phyloP scores from a whole-genome alignment of 2,113 vertebrate genomes.

The Paracyprichromis sp. region DNA sequence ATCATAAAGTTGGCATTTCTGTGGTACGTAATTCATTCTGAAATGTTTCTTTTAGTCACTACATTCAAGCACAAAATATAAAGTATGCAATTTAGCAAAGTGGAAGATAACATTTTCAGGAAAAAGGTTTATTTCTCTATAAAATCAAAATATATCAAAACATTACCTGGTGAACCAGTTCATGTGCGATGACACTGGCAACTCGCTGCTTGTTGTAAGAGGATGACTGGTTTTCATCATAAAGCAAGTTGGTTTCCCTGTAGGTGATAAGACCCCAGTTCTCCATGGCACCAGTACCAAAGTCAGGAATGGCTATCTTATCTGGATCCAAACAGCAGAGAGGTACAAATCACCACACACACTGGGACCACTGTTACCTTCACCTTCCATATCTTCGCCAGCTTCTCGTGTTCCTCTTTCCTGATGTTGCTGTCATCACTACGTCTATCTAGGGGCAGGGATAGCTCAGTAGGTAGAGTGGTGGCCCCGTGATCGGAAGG shows the following conservation, averaged over 20 bases:
- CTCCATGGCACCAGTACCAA: conserved; percentile 97
- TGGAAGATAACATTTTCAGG: background rate
- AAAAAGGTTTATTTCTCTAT: background rate
- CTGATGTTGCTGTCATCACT: background rate
- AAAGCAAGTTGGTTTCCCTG: conserved; percentile 91
- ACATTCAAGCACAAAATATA: background rate
- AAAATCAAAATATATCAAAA: background rate
- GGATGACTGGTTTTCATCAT: conserved; percentile 80
- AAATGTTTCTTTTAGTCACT: background rate
- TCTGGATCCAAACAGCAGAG: conserved; percentile 66
- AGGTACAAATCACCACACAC: background rate
- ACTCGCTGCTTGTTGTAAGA: conserved; percentile 87
- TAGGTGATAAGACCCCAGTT: conserved; percentile 98
- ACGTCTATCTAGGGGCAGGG: background rate
- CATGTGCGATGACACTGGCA: conserved; percentile 86
- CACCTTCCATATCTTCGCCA: background rate
- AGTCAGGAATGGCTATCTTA: conserved; percentile 97
- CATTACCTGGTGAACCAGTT: conserved; percentile 92
- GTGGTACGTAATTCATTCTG: background rate
- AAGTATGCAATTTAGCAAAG: background rate
- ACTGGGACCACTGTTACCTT: background rate
- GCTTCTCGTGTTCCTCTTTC: background rate
- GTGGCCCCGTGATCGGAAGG: rapidly evolving
- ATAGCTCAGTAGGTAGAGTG: background rate
- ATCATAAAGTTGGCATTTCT: background rate